These are phyloP conservation scores for Tenualosa thibaudeaui DNA, from an alignment of 2,797 vertebrate genomes.

Conservation along the genomic window DNA sequence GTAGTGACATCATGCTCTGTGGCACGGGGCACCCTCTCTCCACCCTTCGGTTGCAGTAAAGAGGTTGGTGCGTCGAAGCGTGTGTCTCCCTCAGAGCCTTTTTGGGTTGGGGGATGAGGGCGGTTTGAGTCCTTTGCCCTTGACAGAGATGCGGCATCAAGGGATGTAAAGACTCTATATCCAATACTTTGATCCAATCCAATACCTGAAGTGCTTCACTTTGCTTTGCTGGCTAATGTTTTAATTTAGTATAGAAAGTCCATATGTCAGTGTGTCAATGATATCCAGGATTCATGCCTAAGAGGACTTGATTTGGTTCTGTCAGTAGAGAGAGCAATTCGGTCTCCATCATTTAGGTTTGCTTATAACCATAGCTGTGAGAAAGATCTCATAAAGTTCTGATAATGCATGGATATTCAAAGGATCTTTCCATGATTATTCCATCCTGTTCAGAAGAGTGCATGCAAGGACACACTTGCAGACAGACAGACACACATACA, in stretches of 20 bases:
- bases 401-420: neutral
- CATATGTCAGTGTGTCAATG: neutral
- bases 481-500: neutral
- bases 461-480: neutral
- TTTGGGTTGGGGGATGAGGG: too few species aligned
- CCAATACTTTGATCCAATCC: too few species aligned
- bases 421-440: neutral
- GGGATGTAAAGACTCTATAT: too few species aligned
- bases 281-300: neutral
- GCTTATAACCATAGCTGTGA: neutral
- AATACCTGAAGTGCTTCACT: too few species aligned
- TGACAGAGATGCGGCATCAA: too few species aligned
- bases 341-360: neutral
- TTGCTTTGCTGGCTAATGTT: neutral
- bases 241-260: neutral
- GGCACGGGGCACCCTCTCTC: slow-evolving; percentile 17
- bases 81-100: neutral
- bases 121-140: too few species aligned
- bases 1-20: slow-evolving; percentile 42
- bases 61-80: neutral
- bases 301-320: neutral
- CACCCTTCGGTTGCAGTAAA: neutral
- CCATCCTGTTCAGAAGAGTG: neutral
- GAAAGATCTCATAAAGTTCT: neutral
- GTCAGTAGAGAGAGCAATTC: neutral